These are phyloP conservation scores for Brachyopa scutellaris DNA, from an alignment of 2,888 invertebrate species.

Conservation along the genomic window DNA sequence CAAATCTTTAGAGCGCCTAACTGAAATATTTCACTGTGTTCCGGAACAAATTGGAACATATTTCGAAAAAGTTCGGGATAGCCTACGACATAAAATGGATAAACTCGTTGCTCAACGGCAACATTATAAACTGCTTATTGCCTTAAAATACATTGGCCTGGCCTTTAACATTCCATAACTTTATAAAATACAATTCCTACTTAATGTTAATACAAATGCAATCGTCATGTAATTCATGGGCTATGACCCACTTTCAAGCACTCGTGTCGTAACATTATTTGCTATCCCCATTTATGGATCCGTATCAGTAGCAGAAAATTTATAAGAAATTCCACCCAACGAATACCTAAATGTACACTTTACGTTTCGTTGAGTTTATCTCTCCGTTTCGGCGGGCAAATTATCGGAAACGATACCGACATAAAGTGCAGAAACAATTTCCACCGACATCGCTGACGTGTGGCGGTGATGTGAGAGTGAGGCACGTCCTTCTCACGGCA, in stretches of 20 bases:
- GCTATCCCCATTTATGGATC: not conserved
- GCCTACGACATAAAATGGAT: too few species aligned
- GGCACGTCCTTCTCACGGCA: slow-evolving; percentile 38
- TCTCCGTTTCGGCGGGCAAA: slow-evolving; percentile 33
- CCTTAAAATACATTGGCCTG: too few species aligned
- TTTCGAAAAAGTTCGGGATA: too few species aligned
- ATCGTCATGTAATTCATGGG: not conserved
- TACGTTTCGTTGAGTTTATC: slow-evolving; percentile 27
- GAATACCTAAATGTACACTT: slow-evolving; percentile 30
- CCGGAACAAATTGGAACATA: too few species aligned
- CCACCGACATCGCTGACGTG: too few species aligned
- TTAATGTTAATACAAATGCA: not conserved
- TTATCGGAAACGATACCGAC: slow-evolving; percentile 47
- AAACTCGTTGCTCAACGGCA: too few species aligned
- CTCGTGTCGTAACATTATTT: not conserved
- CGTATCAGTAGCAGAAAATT: slow-evolving; percentile 1
- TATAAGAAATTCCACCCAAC: slow-evolving; percentile 17
- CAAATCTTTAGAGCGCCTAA: too few species aligned
- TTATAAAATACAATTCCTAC: too few species aligned
- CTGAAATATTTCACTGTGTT: too few species aligned
- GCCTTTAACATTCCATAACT: not conserved
- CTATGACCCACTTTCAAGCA: slow-evolving; percentile 8
- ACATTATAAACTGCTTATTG: too few species aligned
- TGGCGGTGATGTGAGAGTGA: slow-evolving; percentile 1
- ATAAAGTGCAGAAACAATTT: slow-evolving; percentile 52